Conservation (phyloP, 1,140 invertebrate species). For the Bombus turneri region DNA sequence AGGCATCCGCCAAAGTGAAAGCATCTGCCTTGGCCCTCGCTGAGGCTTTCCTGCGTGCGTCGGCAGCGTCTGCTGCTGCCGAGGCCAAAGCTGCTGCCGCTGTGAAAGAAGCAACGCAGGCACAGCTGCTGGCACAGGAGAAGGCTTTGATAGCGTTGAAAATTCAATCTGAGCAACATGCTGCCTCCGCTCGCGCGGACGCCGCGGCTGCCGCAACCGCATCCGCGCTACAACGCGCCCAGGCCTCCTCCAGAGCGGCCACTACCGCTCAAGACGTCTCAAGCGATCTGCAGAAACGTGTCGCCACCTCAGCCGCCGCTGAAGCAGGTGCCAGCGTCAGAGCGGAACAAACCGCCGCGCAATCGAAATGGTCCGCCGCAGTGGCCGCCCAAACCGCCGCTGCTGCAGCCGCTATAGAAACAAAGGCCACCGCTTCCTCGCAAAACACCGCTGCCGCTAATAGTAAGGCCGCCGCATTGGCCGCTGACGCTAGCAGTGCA, state of each 20-base stretch:
- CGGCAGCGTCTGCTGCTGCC: background rate
- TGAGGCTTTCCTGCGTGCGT: background rate
- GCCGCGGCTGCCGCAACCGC: background rate
- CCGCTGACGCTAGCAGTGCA: background rate
- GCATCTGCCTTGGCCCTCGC: background rate
- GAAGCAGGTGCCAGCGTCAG: background rate
- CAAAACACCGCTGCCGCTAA: background rate
- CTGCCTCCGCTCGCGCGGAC: conserved; percentile 13
- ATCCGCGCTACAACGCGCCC: background rate
- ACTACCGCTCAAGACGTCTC: background rate
- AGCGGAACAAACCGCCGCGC: background rate
- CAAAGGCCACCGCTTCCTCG: background rate
- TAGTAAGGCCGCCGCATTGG: background rate
- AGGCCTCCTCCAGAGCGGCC: background rate
- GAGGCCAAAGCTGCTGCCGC: background rate
- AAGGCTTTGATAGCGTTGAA: background rate
- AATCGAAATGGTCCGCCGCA: too few species aligned
- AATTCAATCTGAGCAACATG: background rate
- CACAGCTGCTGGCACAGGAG: background rate
- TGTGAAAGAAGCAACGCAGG: background rate
- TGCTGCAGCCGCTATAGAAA: background rate
- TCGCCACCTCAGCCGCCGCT: background rate
- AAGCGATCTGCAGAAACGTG: background rate
- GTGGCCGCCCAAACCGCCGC: background rate
- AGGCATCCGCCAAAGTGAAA: background rate